phyloP scores from a whole-genome alignment of 92 coral and sea anemone species.

The Zoanthus gigantus region DNA sequence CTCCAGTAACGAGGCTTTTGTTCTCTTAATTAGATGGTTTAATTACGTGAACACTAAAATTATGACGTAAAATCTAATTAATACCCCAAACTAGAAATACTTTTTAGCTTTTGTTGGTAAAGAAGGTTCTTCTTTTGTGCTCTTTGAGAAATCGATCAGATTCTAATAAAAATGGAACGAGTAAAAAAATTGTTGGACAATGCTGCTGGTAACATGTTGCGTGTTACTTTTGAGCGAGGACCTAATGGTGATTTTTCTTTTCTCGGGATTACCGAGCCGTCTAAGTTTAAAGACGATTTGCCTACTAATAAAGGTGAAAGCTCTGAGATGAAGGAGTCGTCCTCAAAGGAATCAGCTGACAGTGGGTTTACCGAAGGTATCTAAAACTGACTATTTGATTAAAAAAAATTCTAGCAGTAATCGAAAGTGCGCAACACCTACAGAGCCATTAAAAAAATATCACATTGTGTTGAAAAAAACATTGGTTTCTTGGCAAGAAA shows the following conservation, averaged over 20 bases:
- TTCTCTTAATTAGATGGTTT: not conserved
- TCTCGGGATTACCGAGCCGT: constrained; percentile 13
- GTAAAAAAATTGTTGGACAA: constrained; percentile 26
- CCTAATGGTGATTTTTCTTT: constrained; percentile 28
- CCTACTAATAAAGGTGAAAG: not conserved
- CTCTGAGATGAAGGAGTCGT: constrained; percentile 41
- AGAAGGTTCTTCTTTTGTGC: constrained; percentile 19
- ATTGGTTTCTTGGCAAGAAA: not conserved
- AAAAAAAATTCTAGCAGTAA: not conserved
- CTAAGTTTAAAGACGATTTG: not conserved
- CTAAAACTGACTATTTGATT: not conserved
- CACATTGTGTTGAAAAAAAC: not conserved
- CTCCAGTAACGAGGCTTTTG: not conserved
- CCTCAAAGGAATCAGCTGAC: constrained; percentile 42
- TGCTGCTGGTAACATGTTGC: constrained; percentile 29
- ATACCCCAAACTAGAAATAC: not conserved
- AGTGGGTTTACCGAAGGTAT: constrained; percentile 41
- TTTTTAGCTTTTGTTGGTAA: constrained; percentile 15
- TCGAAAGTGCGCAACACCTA: not conserved
- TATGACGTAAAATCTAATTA: constrained; percentile 33
- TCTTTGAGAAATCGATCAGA: not conserved
- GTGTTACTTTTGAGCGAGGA: constrained; percentile 42
- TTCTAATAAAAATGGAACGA: constrained; percentile 13
- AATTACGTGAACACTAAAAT: constrained; percentile 24
- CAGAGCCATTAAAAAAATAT: not conserved